Base-by-base conservation (phyloP, 2,888 invertebrate species). In the Hyposoter didymator region DNA sequence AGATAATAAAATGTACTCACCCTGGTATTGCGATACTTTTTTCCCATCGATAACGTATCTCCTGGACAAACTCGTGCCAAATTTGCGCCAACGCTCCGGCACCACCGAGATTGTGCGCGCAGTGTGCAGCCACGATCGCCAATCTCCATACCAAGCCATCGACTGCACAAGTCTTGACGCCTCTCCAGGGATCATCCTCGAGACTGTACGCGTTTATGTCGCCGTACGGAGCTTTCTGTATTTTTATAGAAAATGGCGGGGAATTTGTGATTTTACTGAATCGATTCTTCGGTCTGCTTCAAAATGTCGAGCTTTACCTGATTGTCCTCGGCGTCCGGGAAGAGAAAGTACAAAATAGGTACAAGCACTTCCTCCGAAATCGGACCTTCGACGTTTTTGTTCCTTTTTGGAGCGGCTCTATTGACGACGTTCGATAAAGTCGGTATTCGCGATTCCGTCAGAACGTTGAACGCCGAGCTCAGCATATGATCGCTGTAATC, bases 51-150 rank as follows among this genome's bases (percentile, higher is more conserved):
- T 97, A 97, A 86, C 99, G 96, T 93, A 99, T 95, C 93, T 99
- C 98, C 89, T 98, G 96, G 0, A 97, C 96, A 92, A 99, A 97
- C 93, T 99, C 98, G 90, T 98, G 97, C 99, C 99, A 99, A 17
- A 99, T 93, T 91, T 99, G 98, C 0, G 98, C 97, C 78, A 98
- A 95, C 73, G 97, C 96, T 69, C 94, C 94, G 0, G 96, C 95
- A 6, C 98, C 96, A 0, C 98, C 98, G 28, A 97, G 96, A 55
- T 96, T 96, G 87, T 97, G 96, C 75, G 96, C 95, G 67, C 97
- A 95, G 82, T 97, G 96, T 28, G 96, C 96, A 87, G 97, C 95
- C 43, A 97, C 95, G 39, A 97, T 95, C 0, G 97, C 96, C 39
- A 99, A 94, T 62, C 98, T 95, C 96, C 97, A 97, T 0, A 97